Evolutionary conservation across 1,140 invertebrate species (phyloP), one percentile per base, ranked within the genome.

Genomic region (Physella acuta): DNA sequence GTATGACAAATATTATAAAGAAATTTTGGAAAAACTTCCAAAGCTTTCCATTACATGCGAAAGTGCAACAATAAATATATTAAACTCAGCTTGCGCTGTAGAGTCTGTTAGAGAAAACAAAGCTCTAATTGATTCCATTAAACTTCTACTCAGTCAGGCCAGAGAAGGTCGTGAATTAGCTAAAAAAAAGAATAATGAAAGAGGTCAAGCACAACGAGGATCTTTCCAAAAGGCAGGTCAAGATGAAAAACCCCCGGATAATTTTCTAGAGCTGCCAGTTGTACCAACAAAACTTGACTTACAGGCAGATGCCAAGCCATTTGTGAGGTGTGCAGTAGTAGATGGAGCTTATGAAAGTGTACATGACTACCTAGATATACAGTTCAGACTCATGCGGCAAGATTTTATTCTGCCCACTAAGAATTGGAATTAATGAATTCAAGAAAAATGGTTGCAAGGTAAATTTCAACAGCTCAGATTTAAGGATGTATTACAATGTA

Each of bases 351-450:
- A 65, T 65, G 34, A 34, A 26, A 58, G 87, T 78, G 85, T 88
- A 0, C 85, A 91, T 31, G 88, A 92, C 73, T 94, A 94, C 78
- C 81, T 94, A 14, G 91, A 93, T 76, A 87, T 90, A 0, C 92
- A 94, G 73, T 92, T 91, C 76, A 82, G 91, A 20, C 82, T 93
- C 1, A 79, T 94, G 31, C 81, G 91, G 11, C 91, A 94, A 85
- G 92, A 94, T 75, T 86, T 85, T 64, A 65, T 85, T 61, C 70
- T 73, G 17, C 83, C 83, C 86, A 20, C 61, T 87, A 14, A 64
- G 85, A 63, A 68, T 81, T 8, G 85, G 85, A n/a, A 79, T 87
- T 26, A 37, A 30, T 26, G 75, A 79, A 31, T 80, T 79, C 34
- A 53, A 63, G 17, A 33, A 51, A 44, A 67, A 37, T 37, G 49